phyloP scores from a whole-genome alignment of 2,113 vertebrate genomes.

The Megaceryle torquata region DNA sequence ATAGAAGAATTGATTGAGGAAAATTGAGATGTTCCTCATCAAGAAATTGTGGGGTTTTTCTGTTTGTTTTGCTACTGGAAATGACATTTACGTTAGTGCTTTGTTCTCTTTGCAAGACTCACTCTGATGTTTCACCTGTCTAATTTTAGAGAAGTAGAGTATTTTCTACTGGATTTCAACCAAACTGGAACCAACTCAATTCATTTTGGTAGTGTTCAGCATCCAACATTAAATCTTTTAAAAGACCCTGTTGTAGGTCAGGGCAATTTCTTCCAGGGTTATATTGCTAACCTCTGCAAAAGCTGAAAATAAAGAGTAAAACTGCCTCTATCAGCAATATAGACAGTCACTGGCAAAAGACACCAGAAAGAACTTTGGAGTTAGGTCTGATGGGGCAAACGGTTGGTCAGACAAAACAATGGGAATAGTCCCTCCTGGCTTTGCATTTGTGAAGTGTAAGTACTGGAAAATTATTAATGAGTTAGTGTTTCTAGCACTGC shows the following conservation, averaged over 20 bases:
- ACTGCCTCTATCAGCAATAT: not conserved
- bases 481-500: not conserved
- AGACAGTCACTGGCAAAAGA: not conserved
- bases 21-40: not conserved
- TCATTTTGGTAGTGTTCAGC: not conserved
- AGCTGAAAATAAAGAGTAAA: conserved; percentile 10
- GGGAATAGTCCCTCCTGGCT: not conserved
- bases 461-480: not conserved
- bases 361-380: not conserved
- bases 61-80: not conserved
- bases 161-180: conserved; percentile 12
- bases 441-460: not conserved
- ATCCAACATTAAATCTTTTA: not conserved
- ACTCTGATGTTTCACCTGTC: not conserved
- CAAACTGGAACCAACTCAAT: conserved; percentile 10
- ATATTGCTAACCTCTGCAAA: conserved; percentile 40
- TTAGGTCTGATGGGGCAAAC: not conserved
- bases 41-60: not conserved
- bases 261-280: not conserved
- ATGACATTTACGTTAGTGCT: not conserved
- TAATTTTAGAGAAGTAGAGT: not conserved
- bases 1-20: not conserved
- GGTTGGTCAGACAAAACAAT: accelerated
- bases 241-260: conserved; percentile 3
- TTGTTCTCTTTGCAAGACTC: not conserved